Evolutionary conservation across 2,888 invertebrate genomes (phyloP), one percentile per base, ranked within the genome.

Genomic region (Acrobasis suavella): DNA sequence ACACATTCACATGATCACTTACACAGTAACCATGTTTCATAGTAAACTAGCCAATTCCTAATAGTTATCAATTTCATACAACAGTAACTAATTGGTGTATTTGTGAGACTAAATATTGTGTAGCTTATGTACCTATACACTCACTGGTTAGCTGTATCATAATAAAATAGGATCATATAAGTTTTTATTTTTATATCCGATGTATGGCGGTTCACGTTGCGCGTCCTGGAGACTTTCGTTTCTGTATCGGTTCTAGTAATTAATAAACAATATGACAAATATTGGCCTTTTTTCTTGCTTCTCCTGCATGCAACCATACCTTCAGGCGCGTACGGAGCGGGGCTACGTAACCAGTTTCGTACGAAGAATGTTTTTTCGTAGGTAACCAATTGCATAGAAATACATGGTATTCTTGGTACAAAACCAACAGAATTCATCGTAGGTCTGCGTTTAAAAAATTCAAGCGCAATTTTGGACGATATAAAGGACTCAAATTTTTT

Each of bases 231-330:
- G 69, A 68, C 65, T 74, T 76, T 75, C 73, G 80, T 85, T 83
- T 82, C 77, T 89, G 85, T 89, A 87, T 85, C 81, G 81, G 85
- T 88, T 86, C 79, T 81, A 85, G 82, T 87, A 87, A 86, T 82
- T 32, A 90, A 91, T 91, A 91, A 91, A 91, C 73, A 82, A 81
- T 89, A 83, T 85, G 81, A 90, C 82, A 86, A 86, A 77, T 82
- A 85, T 83, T 82, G 83, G 88, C 82, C 83, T 86, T 91, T 90
- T 89, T 90, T 89, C 88, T 90, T 89, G 88, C 87, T 87, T 85
- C 77, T 83, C 89, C 89, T 86, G 87, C 87, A 89, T 90, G 89
- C 78, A 75, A 85, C 82, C 83, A 82, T 72, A 68, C 71, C 72
- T 78, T 70, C 70, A 77, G 70, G 49, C 58, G 62, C 54, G 32